Evolutionary conservation across 1,140 invertebrate genomes (phyloP), one percentile per base, ranked within the genome.

Genomic region (Trichoplusia ni): DNA sequence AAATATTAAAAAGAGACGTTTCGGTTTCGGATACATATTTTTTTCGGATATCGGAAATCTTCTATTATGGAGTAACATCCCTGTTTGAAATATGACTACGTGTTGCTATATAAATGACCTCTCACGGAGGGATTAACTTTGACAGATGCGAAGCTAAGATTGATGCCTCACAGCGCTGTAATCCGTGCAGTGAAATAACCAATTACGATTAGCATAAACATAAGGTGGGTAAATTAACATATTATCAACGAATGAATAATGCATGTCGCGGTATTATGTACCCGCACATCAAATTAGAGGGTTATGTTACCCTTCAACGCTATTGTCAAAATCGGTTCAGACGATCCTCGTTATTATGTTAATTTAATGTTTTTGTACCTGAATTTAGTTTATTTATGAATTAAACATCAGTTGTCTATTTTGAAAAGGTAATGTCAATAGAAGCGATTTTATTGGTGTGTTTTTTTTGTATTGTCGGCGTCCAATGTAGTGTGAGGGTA

Each of bases 171-270:
- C 64, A 47, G 64, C 59, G 47, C 62, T 37, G 69, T 82, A 83
- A 86, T 82, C 82, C 67, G 67, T 73, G 75, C 79, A 75, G 66
- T 73, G 79, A 89, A 87, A 89, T 89, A 89, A 88, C 81, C 85
- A 89, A 89, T 89, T 89, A 89, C 71, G 70, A 88, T 89, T 89
- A 86, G 65, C 86, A 89, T 89, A 89, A 89, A 85, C 83, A 86
- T 86, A 88, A 89, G 84, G 83, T 81, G 76, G 73, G 75, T 76
- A 67, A 81, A 89, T 87, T 89, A 86, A 86, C 86, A 89, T 89
- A 89, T 80, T 79, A 78, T 81, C 80, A 77, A 56, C 44, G 61
- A 49, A 84, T 87, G 84, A 84, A 89, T 89, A 77, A 89, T 87
- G 81, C 73, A 87, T 85, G 62, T 65, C 11, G 64, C 62, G 66